These are phyloP conservation scores for Carcina quercana DNA, from an alignment of 2,888 invertebrate species.

Conservation along the genomic window DNA sequence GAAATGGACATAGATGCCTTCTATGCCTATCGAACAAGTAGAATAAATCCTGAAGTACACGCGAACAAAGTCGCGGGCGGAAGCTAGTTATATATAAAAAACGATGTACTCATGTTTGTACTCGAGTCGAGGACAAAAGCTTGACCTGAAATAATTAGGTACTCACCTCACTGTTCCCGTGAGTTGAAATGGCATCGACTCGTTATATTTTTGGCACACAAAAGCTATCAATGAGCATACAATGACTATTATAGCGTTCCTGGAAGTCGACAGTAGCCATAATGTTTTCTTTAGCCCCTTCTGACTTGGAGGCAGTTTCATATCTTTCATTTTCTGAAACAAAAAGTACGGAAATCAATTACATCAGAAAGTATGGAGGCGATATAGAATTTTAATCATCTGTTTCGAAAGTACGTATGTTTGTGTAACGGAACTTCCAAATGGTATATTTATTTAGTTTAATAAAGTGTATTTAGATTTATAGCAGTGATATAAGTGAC, in stretches of 20 bases:
- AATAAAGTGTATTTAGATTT: too few species aligned
- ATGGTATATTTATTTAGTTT: too few species aligned
- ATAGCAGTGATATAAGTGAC: too few species aligned
- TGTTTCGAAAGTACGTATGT: not conserved
- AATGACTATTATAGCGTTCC: slow-evolving; percentile 89
- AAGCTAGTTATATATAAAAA: too few species aligned
- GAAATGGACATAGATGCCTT: too few species aligned
- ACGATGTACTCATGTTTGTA: too few species aligned
- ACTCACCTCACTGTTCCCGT: slow-evolving; percentile 80
- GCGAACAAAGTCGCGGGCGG: too few species aligned
- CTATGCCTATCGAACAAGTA: too few species aligned
- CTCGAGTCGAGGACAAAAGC: too few species aligned
- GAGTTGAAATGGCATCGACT: slow-evolving; percentile 78
- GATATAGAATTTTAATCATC: not conserved
- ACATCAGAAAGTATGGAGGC: not conserved
- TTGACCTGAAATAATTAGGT: too few species aligned
- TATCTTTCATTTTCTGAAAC: slow-evolving; percentile 82
- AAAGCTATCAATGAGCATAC: slow-evolving; percentile 81
- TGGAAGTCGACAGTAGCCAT: slow-evolving; percentile 86
- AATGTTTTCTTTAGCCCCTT: slow-evolving; percentile 72
- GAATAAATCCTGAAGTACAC: too few species aligned
- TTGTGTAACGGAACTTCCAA: too few species aligned
- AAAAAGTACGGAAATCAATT: slow-evolving; percentile 2
- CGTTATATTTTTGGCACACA: slow-evolving; percentile 59
- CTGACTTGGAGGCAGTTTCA: slow-evolving; percentile 59